Evolutionary conservation across 2,888 invertebrate genomes (phyloP), one percentile per base, ranked within the genome.

Genomic region (Scotopteryx bipunctaria): DNA sequence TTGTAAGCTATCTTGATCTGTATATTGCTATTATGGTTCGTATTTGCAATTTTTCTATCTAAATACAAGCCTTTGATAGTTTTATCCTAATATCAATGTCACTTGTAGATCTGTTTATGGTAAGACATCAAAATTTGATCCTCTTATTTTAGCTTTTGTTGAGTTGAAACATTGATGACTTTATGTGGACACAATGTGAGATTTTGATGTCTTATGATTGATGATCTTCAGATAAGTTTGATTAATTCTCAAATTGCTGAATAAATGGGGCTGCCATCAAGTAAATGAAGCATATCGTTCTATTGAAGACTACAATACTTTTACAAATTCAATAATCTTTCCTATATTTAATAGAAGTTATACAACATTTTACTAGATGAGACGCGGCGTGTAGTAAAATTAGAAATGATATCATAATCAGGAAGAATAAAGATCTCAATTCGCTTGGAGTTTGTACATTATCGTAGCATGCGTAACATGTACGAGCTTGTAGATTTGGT

Each of bases 251-350:
- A 53, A 56, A 37, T 53, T 37, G 56, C 55, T 50, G 38, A 53
- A 52, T 51, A 54, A 16, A 35, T 23, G 76, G 79, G 74, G 87
- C 87, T 88, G 87, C 88, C 89, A 86, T 81, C 82, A 78, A 71
- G 86, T 81, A 87, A 89, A 86, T 87, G 71, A 88, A 85, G 90
- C 91, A 91, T 91, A 91, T 91, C 91, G 86, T 86, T 85, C 79
- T 80, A 86, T 76, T 82, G 77, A 90, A 91, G 91, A 91, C 90
- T 91, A 82, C 80, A 71, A 69, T 79, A 86, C 75, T 80, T 85
- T 83, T 87, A 86, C 83, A 76, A 81, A 81, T 82, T 83, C 86
- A 83, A 79, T 85, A 84, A 86, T 86, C 86, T 87, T 83, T 89
- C 87, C 88, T 90, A 88, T 87, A 87, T 86, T 81, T 83, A 85